Evolutionary conservation across 2,888 invertebrate species (phyloP).

Genomic region (Stegophylla sp.): DNA sequence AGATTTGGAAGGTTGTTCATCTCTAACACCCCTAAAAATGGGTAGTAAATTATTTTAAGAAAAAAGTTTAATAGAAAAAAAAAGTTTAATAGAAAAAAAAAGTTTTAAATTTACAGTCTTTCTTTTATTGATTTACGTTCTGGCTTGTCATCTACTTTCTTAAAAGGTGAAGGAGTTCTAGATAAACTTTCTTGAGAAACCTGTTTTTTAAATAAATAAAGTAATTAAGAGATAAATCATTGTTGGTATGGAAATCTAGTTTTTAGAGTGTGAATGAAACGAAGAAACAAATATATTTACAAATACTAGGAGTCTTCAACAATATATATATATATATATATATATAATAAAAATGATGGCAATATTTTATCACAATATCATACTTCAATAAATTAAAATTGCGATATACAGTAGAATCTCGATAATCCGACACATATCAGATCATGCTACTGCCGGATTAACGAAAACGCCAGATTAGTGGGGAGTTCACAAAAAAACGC

Average conservation of each 20-base stretch:
- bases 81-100: background rate
- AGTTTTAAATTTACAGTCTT: conserved; percentile 24
- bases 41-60: background rate
- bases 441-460: too few species aligned
- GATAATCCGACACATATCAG: too few species aligned
- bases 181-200: conserved; percentile 70
- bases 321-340: background rate
- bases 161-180: conserved; percentile 85
- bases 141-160: conserved; percentile 69
- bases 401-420: too few species aligned
- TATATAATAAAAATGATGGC: background rate
- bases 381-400: background rate
- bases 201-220: background rate
- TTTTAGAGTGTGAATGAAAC: too few species aligned
- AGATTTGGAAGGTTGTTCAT: conserved; percentile 40
- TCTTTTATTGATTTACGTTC: conserved; percentile 50
- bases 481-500: too few species aligned
- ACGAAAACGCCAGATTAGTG: too few species aligned
- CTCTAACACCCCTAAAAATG: conserved; percentile 38
- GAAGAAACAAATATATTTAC: background rate
- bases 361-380: too few species aligned
- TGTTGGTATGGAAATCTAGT: background rate
- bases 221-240: too few species aligned
- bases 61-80: background rate
- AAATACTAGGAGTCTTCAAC: too few species aligned